A percentile compares a stretch with the other conserved stretches of the same genome.
These are phyloP conservation scores for Salminus brasiliensis DNA, from an alignment of 2,113 vertebrate species.

Conservation along the genomic window DNA sequence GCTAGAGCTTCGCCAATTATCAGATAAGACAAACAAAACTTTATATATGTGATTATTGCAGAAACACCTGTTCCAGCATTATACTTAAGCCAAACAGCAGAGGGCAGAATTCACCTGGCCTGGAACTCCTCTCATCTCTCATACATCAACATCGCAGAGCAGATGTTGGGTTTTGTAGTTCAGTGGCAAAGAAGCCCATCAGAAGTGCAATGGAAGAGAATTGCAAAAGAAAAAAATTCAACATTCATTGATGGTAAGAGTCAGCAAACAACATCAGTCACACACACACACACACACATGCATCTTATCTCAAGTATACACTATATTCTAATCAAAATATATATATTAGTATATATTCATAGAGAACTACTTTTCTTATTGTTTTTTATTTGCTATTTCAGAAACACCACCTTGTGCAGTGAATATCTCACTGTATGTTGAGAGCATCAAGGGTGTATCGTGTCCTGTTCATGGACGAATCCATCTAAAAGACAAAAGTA, in stretches of 20 bases:
- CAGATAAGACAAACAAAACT: too few relatives aligned
- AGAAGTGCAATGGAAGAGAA: conserved; percentile 62
- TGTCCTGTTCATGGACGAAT: conserved; percentile 59
- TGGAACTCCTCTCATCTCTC: conserved; percentile 56
- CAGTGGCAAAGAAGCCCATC: conserved; percentile 61
- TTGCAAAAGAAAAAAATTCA: conserved; percentile 49
- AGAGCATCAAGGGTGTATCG: conserved; percentile 67
- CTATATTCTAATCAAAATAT: too few relatives aligned
- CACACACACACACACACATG: not conserved
- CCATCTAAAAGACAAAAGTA: conserved; percentile 71
- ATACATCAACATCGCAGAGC: not conserved
- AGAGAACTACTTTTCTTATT: too few relatives aligned
- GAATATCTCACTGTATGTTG: conserved; percentile 70
- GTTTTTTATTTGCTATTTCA: too few relatives aligned
- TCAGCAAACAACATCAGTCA: not conserved
- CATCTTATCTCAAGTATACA: not conserved
- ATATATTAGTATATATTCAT: not conserved
- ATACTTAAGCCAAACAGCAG: conserved; percentile 29
- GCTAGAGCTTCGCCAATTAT: too few relatives aligned
- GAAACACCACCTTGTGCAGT: conserved; percentile 54
- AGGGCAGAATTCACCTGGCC: conserved; percentile 51
- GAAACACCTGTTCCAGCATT: conserved; percentile 54
- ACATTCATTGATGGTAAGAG: conserved; percentile 66
- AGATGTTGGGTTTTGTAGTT: conserved; percentile 60
- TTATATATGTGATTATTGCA: conserved; percentile 33